These are phyloP conservation scores for Xylocampa areola DNA, from an alignment of 2,888 invertebrate species.

Conservation along the genomic window DNA sequence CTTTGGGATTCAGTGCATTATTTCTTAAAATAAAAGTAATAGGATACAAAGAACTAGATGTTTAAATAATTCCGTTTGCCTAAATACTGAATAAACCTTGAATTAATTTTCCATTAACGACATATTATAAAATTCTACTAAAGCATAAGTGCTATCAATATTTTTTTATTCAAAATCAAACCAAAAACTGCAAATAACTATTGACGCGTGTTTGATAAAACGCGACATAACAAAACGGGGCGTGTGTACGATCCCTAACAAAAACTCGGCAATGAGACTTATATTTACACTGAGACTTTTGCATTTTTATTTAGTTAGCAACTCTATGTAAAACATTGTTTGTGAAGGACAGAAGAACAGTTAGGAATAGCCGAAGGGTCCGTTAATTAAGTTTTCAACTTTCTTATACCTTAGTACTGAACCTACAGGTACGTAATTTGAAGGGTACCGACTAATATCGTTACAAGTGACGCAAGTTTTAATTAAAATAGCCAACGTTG, in stretches of 20 bases:
- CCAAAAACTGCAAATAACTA: neutral
- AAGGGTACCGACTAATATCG: slow-evolving; percentile 65
- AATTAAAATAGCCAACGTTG: slow-evolving; percentile 68
- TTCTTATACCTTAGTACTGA: slow-evolving; percentile 62
- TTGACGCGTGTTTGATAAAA: neutral
- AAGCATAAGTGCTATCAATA: too few species aligned
- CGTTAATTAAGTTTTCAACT: slow-evolving; percentile 72
- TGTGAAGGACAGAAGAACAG: slow-evolving; percentile 50
- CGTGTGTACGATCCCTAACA: slow-evolving; percentile 12
- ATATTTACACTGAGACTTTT: slow-evolving; percentile 51
- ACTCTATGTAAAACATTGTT: slow-evolving; percentile 60
- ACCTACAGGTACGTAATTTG: slow-evolving; percentile 57
- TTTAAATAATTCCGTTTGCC: too few species aligned
- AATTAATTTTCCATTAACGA: too few species aligned
- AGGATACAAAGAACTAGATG: neutral
- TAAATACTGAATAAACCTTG: too few species aligned
- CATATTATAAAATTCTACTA: too few species aligned
- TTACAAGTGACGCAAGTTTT: slow-evolving; percentile 72
- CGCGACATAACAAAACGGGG: slow-evolving; percentile 11
- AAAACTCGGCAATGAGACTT: slow-evolving; percentile 41
- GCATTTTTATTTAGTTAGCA: slow-evolving; percentile 57
- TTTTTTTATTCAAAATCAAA: neutral
- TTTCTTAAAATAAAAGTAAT: neutral
- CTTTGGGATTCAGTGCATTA: neutral
- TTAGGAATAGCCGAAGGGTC: slow-evolving; percentile 57